Evolutionary conservation across 2,888 invertebrate genomes (phyloP).

Genomic region (Sinhomidia bicolor): DNA sequence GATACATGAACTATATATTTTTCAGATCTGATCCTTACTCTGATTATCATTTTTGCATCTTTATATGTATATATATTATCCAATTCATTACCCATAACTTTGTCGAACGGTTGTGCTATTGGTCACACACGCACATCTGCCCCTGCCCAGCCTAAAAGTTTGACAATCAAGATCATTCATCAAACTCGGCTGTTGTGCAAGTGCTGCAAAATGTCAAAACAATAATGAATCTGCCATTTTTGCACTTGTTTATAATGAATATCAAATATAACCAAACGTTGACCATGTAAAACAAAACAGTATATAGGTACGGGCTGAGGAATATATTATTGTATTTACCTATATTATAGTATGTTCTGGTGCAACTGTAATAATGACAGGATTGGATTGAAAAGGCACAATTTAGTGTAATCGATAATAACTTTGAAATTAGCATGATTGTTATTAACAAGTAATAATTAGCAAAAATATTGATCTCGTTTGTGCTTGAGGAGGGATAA

Average conservation of each 20-base stretch:
- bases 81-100: background rate
- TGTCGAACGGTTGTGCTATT: background rate
- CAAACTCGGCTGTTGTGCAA: conserved; percentile 22
- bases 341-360: too few relatives aligned
- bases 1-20: conserved; percentile 30
- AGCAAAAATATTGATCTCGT: background rate
- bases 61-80: background rate
- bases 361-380: background rate
- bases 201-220: conserved; percentile 10
- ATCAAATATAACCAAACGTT: too few relatives aligned
- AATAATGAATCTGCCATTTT: conserved; percentile 37
- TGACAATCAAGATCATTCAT: conserved; percentile 44
- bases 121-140: conserved; percentile 15
- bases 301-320: background rate
- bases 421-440: background rate
- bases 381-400: background rate
- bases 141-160: conserved; percentile 34
- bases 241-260: background rate
- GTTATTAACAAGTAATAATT: background rate
- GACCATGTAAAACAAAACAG: too few relatives aligned
- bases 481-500: background rate
- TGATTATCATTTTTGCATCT: background rate
- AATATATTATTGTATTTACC: too few relatives aligned
- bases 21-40: conserved; percentile 19
- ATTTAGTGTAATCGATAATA: background rate